These are phyloP conservation scores for Drosophila paulistorum DNA, from an alignment of 1,140 invertebrate genomes.

Conservation along the genomic window DNA sequence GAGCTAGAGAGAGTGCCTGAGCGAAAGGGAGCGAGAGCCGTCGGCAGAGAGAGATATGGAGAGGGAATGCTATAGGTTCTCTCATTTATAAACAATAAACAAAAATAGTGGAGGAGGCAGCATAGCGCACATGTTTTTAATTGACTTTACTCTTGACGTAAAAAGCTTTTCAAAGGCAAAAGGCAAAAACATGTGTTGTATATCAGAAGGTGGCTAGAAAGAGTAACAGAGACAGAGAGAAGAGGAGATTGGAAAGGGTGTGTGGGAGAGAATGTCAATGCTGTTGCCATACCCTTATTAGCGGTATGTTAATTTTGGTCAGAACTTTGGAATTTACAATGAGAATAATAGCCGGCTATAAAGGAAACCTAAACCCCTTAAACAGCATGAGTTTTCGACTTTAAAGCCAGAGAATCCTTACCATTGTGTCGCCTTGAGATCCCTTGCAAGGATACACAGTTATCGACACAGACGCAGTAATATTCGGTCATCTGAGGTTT, in stretches of 20 bases:
- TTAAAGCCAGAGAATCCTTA: no score
- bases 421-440: no score
- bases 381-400: no score
- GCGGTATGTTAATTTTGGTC: slow-evolving; percentile 3
- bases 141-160: slow-evolving; percentile 55
- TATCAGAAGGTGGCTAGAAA: neutral
- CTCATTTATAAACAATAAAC: slow-evolving; percentile 82
- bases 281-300: neutral
- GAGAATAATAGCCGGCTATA: slow-evolving; percentile 19
- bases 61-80: slow-evolving; percentile 40
- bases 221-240: slow-evolving; percentile 6
- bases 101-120: slow-evolving; percentile 70
- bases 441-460: no score
- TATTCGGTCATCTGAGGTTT: no score
- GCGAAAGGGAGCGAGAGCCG: slow-evolving; percentile 26
- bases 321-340: slow-evolving; percentile 12
- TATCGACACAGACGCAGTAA: no score
- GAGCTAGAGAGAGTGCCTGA: neutral
- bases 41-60: neutral
- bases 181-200: slow-evolving; percentile 63
- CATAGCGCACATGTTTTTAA: slow-evolving; percentile 74
- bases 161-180: slow-evolving; percentile 35
- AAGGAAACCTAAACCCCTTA: neutral
- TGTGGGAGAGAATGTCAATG: slow-evolving; percentile 24
- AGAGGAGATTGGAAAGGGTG: slow-evolving; percentile 1